Percentiles rank a stretch among this genome's conserved stretches.
Conservation (phyloP, 2,888 invertebrate genomes). For the Trachelus stipa region DNA sequence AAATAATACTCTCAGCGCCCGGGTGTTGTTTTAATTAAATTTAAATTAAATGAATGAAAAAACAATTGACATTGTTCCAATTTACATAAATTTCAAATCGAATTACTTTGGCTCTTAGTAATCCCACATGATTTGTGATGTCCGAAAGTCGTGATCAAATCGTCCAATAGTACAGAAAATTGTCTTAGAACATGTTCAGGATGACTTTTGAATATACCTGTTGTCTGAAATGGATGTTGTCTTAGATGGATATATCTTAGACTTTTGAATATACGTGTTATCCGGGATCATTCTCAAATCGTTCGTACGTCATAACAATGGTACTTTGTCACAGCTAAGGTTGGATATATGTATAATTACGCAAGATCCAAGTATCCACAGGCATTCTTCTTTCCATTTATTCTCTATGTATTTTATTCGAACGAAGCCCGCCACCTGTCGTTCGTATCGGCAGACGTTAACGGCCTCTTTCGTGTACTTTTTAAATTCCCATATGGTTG, state of each 20-base stretch:
- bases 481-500: not conserved
- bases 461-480: not conserved
- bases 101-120: not conserved
- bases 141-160: not conserved
- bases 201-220: not conserved
- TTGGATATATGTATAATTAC: not conserved
- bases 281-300: not conserved
- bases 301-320: not conserved
- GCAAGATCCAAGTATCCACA: not conserved
- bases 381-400: not conserved
- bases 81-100: not conserved
- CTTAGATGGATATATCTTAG: no score
- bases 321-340: not conserved
- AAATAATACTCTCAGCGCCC: not conserved
- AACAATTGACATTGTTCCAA: not conserved
- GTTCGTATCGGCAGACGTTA: not conserved
- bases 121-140: no score
- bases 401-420: not conserved
- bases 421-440: not conserved
- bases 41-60: no score
- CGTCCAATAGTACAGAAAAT: not conserved
- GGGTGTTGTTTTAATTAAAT: not conserved
- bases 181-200: not conserved
- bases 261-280: not conserved
- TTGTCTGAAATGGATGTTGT: no score